Percentiles rank a stretch among this genome's conserved stretches.
These are phyloP conservation scores for Vireo altiloquus DNA, from an alignment of 2,113 vertebrate genomes.

Conservation along the genomic window DNA sequence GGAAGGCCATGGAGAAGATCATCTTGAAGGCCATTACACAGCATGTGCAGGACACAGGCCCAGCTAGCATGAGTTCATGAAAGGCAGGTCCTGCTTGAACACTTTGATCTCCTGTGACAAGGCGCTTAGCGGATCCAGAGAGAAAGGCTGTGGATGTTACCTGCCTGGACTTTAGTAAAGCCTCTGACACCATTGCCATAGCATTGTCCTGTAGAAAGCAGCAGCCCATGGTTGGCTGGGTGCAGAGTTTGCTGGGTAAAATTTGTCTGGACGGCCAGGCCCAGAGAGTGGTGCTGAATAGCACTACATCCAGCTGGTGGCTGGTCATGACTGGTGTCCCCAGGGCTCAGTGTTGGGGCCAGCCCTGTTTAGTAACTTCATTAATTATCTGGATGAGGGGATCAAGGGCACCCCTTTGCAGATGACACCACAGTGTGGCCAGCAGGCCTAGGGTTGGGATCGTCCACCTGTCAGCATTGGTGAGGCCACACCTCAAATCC, in stretches of 20 bases:
- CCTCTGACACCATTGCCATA: neutral
- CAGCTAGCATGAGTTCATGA: neutral
- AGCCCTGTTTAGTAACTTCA: neutral
- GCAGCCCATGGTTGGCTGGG: neutral
- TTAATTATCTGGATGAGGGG: neutral
- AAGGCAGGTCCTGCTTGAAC: neutral
- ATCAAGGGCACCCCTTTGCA: neutral
- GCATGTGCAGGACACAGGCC: neutral
- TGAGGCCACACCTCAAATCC: neutral
- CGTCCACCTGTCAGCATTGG: neutral
- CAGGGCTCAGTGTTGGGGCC: neutral
- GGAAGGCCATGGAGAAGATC: neutral
- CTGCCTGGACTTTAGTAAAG: neutral
- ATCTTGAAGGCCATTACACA: neutral
- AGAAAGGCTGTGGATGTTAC: neutral
- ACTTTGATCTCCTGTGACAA: neutral
- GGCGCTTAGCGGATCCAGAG: neutral
- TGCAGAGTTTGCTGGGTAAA: neutral
- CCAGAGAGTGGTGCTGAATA: neutral
- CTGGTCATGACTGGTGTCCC: neutral
- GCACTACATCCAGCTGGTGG: neutral
- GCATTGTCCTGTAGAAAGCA: neutral
- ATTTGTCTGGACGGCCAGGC: neutral
- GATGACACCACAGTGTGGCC: neutral
- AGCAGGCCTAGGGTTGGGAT: neutral